phyloP scores from a whole-genome alignment of 2,888 invertebrate species.

The Pecten maximus region DNA sequence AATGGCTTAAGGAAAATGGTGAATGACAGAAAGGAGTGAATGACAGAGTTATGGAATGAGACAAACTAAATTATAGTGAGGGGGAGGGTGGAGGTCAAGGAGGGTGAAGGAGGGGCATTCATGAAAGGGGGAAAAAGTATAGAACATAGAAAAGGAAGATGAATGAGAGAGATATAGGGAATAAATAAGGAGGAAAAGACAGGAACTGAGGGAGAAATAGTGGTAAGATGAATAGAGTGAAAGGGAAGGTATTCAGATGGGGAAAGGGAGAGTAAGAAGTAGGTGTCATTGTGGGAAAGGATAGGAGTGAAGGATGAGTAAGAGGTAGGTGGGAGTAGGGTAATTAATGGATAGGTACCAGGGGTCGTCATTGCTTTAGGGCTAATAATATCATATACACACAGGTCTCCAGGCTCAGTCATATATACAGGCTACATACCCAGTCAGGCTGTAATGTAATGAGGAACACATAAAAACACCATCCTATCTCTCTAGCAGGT shows the following conservation, averaged over 20 bases:
- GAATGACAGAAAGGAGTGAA: too few relatives aligned
- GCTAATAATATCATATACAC: background rate
- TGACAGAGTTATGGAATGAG: too few relatives aligned
- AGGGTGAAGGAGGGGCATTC: too few relatives aligned
- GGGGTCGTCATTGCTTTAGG: background rate
- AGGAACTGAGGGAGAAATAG: too few relatives aligned
- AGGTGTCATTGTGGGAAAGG: too few relatives aligned
- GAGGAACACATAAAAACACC: slow-evolving; percentile 8
- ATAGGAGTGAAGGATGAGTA: background rate
- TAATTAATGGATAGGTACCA: background rate
- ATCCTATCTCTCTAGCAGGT: slow-evolving; percentile 2
- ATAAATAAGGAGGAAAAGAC: background rate
- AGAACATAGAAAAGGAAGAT: background rate
- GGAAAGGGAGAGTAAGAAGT: too few relatives aligned
- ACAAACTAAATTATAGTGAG: too few relatives aligned
- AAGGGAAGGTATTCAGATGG: too few relatives aligned
- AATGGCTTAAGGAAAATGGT: too few relatives aligned
- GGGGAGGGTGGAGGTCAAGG: too few relatives aligned
- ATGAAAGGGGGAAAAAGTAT: background rate
- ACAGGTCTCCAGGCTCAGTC: background rate
- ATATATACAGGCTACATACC: background rate
- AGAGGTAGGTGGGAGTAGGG: background rate
- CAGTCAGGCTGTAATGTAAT: slow-evolving; percentile 3
- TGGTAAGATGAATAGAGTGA: too few relatives aligned
- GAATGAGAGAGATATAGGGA: background rate